A percentile compares a stretch with the other conserved stretches of the same genome.
Evolutionary conservation across 2,888 invertebrate genomes (phyloP).

Genomic region (Eremobia ochroleuca): DNA sequence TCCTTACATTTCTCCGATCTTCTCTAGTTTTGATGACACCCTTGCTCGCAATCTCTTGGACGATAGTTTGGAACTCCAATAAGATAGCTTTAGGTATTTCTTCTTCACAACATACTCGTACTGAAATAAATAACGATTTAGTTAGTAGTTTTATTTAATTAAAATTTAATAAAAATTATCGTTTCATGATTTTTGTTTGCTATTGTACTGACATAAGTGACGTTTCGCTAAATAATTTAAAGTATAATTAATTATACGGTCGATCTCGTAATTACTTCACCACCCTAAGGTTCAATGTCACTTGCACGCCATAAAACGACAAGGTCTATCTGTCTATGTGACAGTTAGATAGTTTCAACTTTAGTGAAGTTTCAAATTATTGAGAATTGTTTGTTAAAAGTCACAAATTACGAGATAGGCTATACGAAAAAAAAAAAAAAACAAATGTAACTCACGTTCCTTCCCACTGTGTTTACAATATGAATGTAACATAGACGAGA

Average conservation of each 20-base stretch:
- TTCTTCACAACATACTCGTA: conserved; percentile 87
- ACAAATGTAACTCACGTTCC: conserved; percentile 78
- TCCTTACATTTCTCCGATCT: conserved; percentile 81
- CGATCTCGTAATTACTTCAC: not conserved
- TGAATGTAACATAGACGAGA: conserved; percentile 89
- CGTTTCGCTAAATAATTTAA: not conserved
- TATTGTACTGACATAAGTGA: not conserved
- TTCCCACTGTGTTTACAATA: conserved; percentile 88
- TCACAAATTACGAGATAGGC: too few relatives aligned
- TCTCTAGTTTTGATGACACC: conserved; percentile 79
- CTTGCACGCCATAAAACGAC: not conserved
- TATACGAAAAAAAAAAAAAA: not conserved
- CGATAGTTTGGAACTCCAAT: conserved; percentile 82
- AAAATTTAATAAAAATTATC: not conserved
- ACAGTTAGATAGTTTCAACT: too few relatives aligned
- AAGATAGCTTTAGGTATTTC: conserved; percentile 81
- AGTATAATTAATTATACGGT: not conserved
- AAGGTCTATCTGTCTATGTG: not conserved
- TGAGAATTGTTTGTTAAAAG: too few relatives aligned
- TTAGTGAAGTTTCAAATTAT: not conserved
- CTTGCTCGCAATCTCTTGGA: conserved; percentile 76
- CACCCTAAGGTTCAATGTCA: not conserved
- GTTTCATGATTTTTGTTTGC: not conserved
- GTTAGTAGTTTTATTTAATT: not conserved
- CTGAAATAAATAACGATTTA: conserved; percentile 67